Conservation (phyloP, 2,113 vertebrate species). For the Antigone vipio region DNA sequence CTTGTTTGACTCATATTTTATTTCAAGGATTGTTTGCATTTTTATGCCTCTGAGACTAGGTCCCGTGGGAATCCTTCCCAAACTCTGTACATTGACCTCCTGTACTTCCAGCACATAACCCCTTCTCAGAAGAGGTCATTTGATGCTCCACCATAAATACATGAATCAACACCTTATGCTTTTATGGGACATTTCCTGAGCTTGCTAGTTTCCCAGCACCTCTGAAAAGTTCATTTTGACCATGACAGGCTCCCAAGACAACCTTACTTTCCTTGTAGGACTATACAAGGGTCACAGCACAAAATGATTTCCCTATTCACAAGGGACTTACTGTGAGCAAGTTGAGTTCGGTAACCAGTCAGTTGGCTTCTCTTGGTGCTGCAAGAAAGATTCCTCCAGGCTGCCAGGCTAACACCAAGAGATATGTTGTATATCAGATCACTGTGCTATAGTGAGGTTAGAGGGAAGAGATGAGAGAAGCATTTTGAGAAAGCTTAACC, state of each 20-base stretch:
- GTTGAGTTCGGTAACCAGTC: background rate
- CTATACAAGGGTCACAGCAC: background rate
- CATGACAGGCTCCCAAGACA: background rate
- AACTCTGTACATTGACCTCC: background rate
- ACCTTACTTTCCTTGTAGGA: background rate
- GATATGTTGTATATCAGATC: background rate
- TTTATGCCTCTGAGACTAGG: constrained; percentile 54
- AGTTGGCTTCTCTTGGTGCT: background rate
- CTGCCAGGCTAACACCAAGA: background rate
- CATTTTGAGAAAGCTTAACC: background rate
- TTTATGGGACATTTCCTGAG: background rate
- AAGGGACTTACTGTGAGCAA: background rate
- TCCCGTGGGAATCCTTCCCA: constrained; percentile 62
- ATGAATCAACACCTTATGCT: background rate
- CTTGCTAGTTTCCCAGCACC: background rate
- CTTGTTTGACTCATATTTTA: constrained; percentile 56
- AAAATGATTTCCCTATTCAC: background rate
- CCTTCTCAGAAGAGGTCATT: constrained; percentile 13
- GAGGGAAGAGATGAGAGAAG: background rate
- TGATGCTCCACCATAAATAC: constrained; percentile 4
- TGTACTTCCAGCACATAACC: constrained; percentile 6
- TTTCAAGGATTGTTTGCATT: constrained; percentile 62
- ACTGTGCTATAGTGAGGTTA: background rate
- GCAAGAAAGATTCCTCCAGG: background rate
- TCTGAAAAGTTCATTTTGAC: background rate